Percentiles rank a stretch among this genome's conserved stretches.
Conservation (phyloP, 1,140 invertebrate genomes). For the Holcopasites calliopsidis region DNA sequence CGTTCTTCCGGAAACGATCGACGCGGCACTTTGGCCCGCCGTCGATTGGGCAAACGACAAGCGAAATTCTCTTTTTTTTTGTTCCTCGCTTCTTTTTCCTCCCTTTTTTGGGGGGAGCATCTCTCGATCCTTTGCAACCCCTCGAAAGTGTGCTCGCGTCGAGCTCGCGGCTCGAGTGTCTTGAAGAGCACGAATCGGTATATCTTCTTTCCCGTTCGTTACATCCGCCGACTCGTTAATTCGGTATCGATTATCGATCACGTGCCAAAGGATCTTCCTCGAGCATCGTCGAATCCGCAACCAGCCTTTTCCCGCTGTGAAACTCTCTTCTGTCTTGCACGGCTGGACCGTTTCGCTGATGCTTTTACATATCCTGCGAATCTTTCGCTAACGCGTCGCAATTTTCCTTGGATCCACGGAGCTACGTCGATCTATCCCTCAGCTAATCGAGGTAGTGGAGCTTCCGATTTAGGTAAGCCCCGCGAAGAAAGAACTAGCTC, state of each 20-base stretch:
- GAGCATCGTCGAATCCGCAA: conserved; percentile 36
- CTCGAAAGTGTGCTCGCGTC: conserved; percentile 40
- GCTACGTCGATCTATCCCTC: background rate
- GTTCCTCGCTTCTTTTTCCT: background rate
- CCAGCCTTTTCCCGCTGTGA: conserved; percentile 34
- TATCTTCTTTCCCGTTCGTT: conserved; percentile 33
- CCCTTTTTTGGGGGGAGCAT: conserved; percentile 1
- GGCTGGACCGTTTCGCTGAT: background rate
- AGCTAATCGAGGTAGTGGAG: background rate
- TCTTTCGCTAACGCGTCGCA: background rate
- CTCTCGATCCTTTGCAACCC: conserved; percentile 37
- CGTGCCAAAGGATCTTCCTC: conserved; percentile 14
- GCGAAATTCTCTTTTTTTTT: conserved; percentile 21
- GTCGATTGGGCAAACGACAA: conserved; percentile 40
- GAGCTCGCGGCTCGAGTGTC: conserved; percentile 39
- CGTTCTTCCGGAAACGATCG: conserved; percentile 32
- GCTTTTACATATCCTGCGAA: background rate
- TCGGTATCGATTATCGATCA: conserved; percentile 45
- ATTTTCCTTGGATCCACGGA: background rate
- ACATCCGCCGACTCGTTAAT: conserved; percentile 42
- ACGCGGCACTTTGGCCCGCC: conserved; percentile 28
- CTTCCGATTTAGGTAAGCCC: too few relatives aligned
- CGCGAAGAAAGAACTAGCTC: too few relatives aligned
- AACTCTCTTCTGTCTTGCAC: background rate
- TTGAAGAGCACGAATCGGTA: conserved; percentile 22